Evolutionary conservation across 2,888 invertebrate genomes (phyloP).

Genomic region (Trachelus stipa): DNA sequence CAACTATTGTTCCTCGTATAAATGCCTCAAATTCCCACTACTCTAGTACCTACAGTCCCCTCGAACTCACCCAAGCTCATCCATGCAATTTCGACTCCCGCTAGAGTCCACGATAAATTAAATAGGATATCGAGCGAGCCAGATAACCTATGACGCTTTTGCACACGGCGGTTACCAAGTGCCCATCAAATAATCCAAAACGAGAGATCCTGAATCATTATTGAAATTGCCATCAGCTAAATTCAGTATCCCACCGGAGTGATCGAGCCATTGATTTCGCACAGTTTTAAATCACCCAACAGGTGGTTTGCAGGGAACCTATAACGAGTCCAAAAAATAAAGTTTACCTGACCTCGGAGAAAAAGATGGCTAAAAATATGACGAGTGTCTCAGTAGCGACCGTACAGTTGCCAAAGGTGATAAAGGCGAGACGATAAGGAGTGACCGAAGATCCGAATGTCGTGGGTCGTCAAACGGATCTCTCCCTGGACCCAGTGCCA

Average conservation of each 20-base stretch:
- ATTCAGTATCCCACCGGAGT: not conserved
- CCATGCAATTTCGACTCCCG: not conserved
- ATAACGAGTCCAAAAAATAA: not conserved
- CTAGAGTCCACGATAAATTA: slow-evolving; percentile 28
- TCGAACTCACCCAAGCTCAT: not conserved
- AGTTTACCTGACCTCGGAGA: no score
- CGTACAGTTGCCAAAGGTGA: not conserved
- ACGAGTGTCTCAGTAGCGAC: not conserved
- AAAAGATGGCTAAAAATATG: not conserved
- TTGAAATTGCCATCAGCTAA: not conserved
- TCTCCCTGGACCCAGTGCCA: not conserved
- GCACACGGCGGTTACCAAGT: slow-evolving; percentile 21
- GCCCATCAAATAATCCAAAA: slow-evolving; percentile 39
- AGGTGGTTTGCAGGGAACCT: not conserved
- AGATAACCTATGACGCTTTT: slow-evolving; percentile 36
- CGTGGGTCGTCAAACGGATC: not conserved
- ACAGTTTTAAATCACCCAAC: not conserved
- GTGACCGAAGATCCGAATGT: not conserved
- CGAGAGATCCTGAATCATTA: slow-evolving; percentile 11
- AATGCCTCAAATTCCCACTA: not conserved
- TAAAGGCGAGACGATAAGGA: not conserved
- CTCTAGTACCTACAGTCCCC: not conserved
- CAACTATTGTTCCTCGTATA: not conserved
- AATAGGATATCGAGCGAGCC: slow-evolving; percentile 38
- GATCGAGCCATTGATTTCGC: not conserved